These are phyloP conservation scores for Acanthosepion esculentum DNA, from an alignment of 2,888 invertebrate species.

Conservation along the genomic window DNA sequence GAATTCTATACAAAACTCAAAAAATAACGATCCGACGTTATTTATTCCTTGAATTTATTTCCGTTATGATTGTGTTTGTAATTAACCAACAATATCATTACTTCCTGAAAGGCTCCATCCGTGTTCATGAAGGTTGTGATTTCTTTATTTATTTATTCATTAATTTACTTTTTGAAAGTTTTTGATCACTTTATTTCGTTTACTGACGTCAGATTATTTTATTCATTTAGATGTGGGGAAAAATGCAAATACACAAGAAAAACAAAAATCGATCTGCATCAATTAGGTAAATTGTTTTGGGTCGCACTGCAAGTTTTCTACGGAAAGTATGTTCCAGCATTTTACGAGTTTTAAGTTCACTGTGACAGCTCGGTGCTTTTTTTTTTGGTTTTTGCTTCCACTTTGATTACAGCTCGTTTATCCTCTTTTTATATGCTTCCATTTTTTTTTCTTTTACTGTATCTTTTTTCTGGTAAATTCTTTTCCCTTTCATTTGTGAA, in stretches of 20 bases:
- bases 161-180: too few relatives aligned
- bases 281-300: slow-evolving; percentile 4
- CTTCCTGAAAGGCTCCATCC: neutral
- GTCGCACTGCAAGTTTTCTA: neutral
- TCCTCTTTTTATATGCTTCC: neutral
- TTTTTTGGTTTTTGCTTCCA: neutral
- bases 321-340: neutral
- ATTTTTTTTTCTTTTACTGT: neutral
- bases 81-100: neutral
- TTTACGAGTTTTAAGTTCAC: neutral
- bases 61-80: neutral
- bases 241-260: neutral
- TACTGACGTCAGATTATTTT: neutral
- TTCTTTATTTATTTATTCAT: neutral
- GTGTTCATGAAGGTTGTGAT: neutral
- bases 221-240: neutral
- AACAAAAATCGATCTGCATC: neutral
- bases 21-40: too few relatives aligned
- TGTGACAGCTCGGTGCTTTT: neutral
- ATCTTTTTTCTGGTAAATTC: neutral
- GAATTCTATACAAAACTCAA: too few relatives aligned
- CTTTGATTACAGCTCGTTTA: neutral
- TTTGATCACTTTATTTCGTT: too few relatives aligned
- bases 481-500: neutral
- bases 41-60: too few relatives aligned